Evolutionary conservation across 2,797 vertebrate genomes (phyloP), one percentile per base, ranked within the genome.

Genomic region (Cyprinodon diabolis): DNA sequence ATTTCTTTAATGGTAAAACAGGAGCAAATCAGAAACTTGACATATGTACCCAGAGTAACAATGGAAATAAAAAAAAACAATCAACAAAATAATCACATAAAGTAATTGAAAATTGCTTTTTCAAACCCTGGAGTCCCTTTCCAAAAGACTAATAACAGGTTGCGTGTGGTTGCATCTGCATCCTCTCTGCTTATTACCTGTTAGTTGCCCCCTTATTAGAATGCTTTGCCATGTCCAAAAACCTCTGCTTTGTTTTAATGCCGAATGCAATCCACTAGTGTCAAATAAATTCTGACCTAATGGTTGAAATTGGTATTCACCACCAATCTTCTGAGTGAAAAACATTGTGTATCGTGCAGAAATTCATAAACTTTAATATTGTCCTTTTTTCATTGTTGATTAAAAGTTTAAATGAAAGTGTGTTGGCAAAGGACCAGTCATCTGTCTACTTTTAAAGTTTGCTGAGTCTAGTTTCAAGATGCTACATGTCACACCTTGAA

Each of bases 151-250:
- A 30, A 30, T 13, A 21, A 43, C 2, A n/a, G 35, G 4, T 21
- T 21, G 10, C 35, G 6, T 2, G 1, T 63, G 11, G 37, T 21
- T 63, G 48, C 60, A n/a, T 63, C 37, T 43, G 21, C 60, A 43
- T 63, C 43, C 60, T 43, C 37, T n/a, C 37, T 63, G 60, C 19
- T 43, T 63, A 4, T 23, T 23, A 68, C 80, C 75, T 66, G 58
- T 56, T 19, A 55, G 57, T 14, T 51, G 25, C 62, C 65, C 62
- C 58, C 25, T 45, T 45, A 35, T 51, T 78, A 70, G 49, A 30
- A 68, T 62, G 57, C 52, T 75, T 60, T 77, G 66, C 40, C 60
- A 5, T 75, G 72, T 74, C 47, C 51, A 74, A 71, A 76, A 80
- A 66, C 49, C 10, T 43, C 19, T 54, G 51, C 14, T 49, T 4